Conservation (phyloP, 2,113 vertebrate species). For the Hippocampus mohnikei region DNA sequence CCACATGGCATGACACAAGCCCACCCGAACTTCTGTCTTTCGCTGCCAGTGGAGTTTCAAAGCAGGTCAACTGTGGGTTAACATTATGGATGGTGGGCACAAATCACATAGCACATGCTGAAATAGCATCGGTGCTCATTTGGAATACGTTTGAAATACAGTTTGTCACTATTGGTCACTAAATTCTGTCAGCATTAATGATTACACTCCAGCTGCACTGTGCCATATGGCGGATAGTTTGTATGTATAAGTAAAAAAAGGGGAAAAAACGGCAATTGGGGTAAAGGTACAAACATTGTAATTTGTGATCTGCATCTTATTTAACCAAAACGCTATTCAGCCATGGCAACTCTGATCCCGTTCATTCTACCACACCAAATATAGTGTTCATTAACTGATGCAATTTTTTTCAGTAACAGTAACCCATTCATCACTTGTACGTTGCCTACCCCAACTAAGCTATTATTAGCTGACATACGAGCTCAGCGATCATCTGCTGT, state of each 20-base stretch:
- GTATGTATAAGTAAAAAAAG: neutral
- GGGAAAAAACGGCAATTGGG: neutral
- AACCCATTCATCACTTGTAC: neutral
- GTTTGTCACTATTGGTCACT: neutral
- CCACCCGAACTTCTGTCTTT: conserved; percentile 22
- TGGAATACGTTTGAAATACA: neutral
- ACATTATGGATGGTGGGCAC: conserved; percentile 21
- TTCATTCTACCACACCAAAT: neutral
- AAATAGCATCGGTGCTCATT: neutral
- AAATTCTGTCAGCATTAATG: neutral
- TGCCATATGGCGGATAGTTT: neutral
- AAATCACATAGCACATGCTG: neutral
- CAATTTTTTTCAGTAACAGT: neutral
- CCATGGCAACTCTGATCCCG: neutral
- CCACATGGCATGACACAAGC: conserved; percentile 25
- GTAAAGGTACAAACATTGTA: neutral
- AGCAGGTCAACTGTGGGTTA: conserved; percentile 62
- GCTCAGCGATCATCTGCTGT: neutral
- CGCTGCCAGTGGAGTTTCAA: conserved; percentile 27
- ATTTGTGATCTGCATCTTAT: neutral
- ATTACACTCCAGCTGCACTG: neutral
- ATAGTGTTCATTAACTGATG: neutral
- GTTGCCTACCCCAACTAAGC: neutral
- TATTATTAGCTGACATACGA: neutral
- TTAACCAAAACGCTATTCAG: neutral